Percentiles rank a stretch among this genome's conserved stretches.
These are phyloP conservation scores for Syndactyla subalaris DNA, from an alignment of 2,797 vertebrate species.

Conservation along the genomic window DNA sequence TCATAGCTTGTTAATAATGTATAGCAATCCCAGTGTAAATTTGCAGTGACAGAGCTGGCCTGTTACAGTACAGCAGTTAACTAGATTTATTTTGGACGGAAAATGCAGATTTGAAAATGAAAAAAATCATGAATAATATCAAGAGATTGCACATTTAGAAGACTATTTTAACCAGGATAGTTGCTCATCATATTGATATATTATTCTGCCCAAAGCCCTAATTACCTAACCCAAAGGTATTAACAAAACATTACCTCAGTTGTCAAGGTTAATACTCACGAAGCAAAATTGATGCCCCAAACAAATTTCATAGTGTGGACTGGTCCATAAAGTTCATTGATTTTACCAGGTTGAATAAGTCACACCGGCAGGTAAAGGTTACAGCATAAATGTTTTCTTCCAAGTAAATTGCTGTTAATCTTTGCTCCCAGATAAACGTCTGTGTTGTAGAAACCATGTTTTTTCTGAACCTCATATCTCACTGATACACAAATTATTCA, in stretches of 20 bases:
- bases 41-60: conserved; percentile 75
- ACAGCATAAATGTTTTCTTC: background rate
- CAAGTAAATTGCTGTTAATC: conserved; percentile 17
- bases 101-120: conserved; percentile 68
- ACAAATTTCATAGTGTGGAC: background rate
- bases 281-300: background rate
- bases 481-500: conserved; percentile 62
- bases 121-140: conserved; percentile 40
- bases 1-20: conserved; percentile 83
- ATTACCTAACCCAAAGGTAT: background rate
- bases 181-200: background rate
- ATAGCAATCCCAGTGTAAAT: conserved; percentile 78
- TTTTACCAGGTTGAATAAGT: background rate
- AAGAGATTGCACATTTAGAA: conserved; percentile 39
- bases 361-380: background rate
- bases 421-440: background rate
- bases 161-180: background rate
- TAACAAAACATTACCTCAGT: background rate
- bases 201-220: background rate
- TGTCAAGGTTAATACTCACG: background rate
- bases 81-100: conserved; percentile 78
- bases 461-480: conserved; percentile 38
- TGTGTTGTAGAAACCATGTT: background rate
- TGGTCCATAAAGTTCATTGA: background rate
- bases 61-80: conserved; percentile 80